phyloP scores from a whole-genome alignment of 2,113 vertebrate species.

The Syngnathus floridae region DNA sequence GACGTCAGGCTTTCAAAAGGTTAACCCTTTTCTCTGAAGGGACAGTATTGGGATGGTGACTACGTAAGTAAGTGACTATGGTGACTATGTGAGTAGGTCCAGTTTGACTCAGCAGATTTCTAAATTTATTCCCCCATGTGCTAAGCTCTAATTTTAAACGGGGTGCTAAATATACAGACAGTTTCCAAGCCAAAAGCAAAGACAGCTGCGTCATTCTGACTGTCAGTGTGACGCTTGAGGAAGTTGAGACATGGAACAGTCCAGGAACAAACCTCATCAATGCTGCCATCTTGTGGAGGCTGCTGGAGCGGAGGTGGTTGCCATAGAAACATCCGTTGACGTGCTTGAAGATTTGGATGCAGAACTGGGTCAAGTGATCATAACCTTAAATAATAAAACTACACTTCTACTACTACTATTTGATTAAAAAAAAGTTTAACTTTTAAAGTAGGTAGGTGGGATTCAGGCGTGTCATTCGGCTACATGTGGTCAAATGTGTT shows the following conservation, averaged over 20 bases:
- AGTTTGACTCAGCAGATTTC: slow-evolving; percentile 50
- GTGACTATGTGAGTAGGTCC: slow-evolving; percentile 19
- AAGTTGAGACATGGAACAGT: slow-evolving; percentile 20
- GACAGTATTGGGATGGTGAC: slow-evolving; percentile 7
- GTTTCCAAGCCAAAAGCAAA: slow-evolving; percentile 71
- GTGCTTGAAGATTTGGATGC: slow-evolving; percentile 28
- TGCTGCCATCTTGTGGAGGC: slow-evolving; percentile 61
- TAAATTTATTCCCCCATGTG: slow-evolving; percentile 52
- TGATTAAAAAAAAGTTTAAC: neutral
- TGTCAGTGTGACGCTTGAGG: slow-evolving; percentile 34
- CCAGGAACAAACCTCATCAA: slow-evolving; percentile 18
- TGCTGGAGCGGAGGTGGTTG: slow-evolving; percentile 18
- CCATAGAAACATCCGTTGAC: slow-evolving; percentile 40
- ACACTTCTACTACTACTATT: too few species aligned
- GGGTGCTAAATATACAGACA: slow-evolving; percentile 69
- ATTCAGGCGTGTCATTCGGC: neutral
- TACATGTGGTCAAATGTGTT: too few species aligned
- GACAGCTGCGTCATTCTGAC: slow-evolving; percentile 64
- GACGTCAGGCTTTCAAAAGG: neutral
- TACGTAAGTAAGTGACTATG: slow-evolving; percentile 10
- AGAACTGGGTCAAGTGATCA: slow-evolving; percentile 33
- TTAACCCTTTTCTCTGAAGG: neutral
- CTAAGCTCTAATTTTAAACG: slow-evolving; percentile 62
- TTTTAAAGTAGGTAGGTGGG: slow-evolving; percentile 35
- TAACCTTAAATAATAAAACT: slow-evolving; percentile 21